phyloP scores from a whole-genome alignment of 2,888 invertebrate genomes.

The Adela reaumurella region DNA sequence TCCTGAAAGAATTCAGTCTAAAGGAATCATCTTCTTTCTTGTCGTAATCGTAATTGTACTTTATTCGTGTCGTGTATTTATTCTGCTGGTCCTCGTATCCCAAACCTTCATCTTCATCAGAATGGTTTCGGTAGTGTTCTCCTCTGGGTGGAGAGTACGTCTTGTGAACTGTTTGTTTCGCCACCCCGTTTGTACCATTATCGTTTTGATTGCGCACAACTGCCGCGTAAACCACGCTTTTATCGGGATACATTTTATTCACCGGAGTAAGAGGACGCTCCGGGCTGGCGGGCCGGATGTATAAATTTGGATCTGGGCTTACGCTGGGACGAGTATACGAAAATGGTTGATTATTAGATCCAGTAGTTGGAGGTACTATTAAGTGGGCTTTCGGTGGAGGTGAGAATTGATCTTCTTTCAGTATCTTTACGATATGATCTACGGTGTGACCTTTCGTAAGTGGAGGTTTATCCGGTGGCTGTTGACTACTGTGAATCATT shows the following conservation, averaged over 20 bases:
- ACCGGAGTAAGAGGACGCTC: constrained; percentile 42
- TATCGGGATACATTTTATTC: constrained; percentile 47
- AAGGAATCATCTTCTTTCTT: constrained; percentile 43
- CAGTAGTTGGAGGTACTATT: constrained; percentile 57
- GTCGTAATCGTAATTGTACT: constrained; percentile 46
- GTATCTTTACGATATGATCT: constrained; percentile 70
- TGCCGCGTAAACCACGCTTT: constrained; percentile 74
- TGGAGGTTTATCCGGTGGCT: constrained; percentile 65
- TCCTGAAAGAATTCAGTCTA: constrained; percentile 34
- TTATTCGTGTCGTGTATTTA: constrained; percentile 28
- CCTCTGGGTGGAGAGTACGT: constrained; percentile 36
- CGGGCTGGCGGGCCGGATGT: constrained; percentile 42
- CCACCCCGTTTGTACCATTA: constrained; percentile 21
- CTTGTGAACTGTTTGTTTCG: constrained; percentile 52
- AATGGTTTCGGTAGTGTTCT: constrained; percentile 53
- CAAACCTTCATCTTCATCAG: constrained; percentile 78
- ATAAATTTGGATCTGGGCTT: constrained; percentile 45
- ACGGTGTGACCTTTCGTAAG: constrained; percentile 71
- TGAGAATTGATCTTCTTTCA: constrained; percentile 68
- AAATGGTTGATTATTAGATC: constrained; percentile 72
- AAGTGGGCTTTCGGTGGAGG: constrained; percentile 63
- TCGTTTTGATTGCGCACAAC: constrained; percentile 54
- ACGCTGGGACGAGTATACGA: constrained; percentile 69
- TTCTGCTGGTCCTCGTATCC: constrained; percentile 63
- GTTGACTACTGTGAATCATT: constrained; percentile 72